phyloP scores from a whole-genome alignment of 2,888 invertebrate genomes.

The Nymphalis polychloros region DNA sequence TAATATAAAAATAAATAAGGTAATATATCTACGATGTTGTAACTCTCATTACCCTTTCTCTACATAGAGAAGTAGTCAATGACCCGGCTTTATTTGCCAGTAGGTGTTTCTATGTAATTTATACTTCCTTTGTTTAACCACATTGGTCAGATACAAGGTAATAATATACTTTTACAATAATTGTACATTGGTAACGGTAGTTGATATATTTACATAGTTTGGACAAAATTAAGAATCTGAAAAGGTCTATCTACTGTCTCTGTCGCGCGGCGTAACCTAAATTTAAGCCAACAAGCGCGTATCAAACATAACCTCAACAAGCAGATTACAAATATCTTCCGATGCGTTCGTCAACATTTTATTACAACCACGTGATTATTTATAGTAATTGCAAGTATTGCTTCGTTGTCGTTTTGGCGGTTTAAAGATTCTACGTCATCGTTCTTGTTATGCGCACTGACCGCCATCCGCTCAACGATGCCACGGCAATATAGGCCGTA shows the following conservation, averaged over 20 bases:
- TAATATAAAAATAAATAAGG: neutral
- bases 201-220: slow-evolving; percentile 29
- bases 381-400: slow-evolving; percentile 23
- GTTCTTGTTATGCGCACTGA: slow-evolving; percentile 67
- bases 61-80: slow-evolving; percentile 60
- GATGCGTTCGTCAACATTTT: slow-evolving; percentile 14
- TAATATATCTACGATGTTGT: slow-evolving; percentile 12
- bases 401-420: slow-evolving; percentile 46
- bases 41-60: slow-evolving; percentile 26
- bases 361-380: slow-evolving; percentile 21
- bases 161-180: neutral
- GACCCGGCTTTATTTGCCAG: slow-evolving; percentile 74
- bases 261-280: slow-evolving; percentile 54
- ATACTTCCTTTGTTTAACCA: slow-evolving; percentile 61
- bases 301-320: slow-evolving; percentile 36
- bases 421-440: slow-evolving; percentile 53
- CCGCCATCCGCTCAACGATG: slow-evolving; percentile 68
- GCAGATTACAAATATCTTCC: slow-evolving; percentile 32
- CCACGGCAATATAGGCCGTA: slow-evolving; percentile 67
- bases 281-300: slow-evolving; percentile 45
- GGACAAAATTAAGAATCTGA: slow-evolving; percentile 12
- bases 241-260: slow-evolving; percentile 44
- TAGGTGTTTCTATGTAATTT: slow-evolving; percentile 60
- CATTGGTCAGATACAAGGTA: slow-evolving; percentile 33
- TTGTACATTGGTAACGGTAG: neutral